phyloP scores from a whole-genome alignment of 2,797 vertebrate species.

The Micromesistius poutassou region DNA sequence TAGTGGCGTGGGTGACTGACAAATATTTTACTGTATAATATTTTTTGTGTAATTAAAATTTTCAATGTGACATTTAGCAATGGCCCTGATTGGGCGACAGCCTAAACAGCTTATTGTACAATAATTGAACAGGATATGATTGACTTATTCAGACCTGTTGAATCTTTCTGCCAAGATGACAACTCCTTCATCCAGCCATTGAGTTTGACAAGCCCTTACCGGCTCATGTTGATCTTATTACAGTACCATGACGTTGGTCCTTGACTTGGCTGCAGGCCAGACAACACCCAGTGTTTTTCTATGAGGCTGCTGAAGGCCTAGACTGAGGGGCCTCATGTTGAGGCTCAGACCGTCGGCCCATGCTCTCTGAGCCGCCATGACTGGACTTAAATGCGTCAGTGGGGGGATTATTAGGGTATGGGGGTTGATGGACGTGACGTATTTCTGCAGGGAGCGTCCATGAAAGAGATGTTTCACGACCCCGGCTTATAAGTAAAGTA shows the following conservation, averaged over 20 bases:
- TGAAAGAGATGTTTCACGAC: conserved; percentile 49
- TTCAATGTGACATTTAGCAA: not conserved
- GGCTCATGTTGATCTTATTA: not conserved
- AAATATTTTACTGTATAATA: too few relatives aligned
- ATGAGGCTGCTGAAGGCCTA: conserved; percentile 15
- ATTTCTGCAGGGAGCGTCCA: conserved; percentile 27
- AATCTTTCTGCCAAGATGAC: not conserved
- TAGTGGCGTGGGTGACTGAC: too few relatives aligned
- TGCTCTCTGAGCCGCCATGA: conserved; percentile 49
- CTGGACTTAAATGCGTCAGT: conserved; percentile 44
- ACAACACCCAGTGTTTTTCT: not conserved
- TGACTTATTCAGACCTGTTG: not conserved
- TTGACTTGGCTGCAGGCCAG: not conserved
- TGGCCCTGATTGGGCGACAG: not conserved
- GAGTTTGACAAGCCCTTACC: not conserved
- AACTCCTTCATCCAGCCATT: not conserved
- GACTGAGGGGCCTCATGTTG: conserved; percentile 34
- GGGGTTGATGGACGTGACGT: conserved; percentile 43
- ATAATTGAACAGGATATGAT: not conserved
- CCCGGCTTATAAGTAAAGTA: conserved; percentile 38
- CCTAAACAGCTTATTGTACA: not conserved
- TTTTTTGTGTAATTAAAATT: not conserved
- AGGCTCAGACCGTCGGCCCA: not conserved
- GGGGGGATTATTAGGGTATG: conserved; percentile 55
- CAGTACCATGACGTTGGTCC: not conserved